Conservation (phyloP, 2,888 invertebrate genomes). For the Altica lythri region DNA sequence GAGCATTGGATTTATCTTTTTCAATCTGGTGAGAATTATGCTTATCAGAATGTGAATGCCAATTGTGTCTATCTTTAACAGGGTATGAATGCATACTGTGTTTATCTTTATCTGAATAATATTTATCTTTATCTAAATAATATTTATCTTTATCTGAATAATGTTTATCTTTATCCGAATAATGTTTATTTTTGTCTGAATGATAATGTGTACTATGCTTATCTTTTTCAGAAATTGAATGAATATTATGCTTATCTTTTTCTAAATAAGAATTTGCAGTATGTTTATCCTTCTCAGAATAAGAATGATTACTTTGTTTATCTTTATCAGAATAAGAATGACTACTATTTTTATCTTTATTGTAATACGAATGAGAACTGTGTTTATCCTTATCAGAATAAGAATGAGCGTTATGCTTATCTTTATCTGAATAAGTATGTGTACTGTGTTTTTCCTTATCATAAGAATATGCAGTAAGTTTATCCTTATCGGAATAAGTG, state of each 20-base stretch:
- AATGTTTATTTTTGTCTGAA: not conserved
- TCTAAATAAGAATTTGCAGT: not conserved
- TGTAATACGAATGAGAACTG: not conserved
- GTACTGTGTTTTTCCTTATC: constrained; percentile 1
- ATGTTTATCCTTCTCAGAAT: constrained; percentile 1
- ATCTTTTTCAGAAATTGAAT: constrained; percentile 2
- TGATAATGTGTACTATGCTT: not conserved
- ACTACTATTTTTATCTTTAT: constrained; percentile 1
- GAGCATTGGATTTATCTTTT: too few relatives aligned
- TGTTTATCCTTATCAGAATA: constrained; percentile 7
- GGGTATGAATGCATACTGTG: too few relatives aligned
- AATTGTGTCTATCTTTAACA: too few relatives aligned
- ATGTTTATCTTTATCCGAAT: too few relatives aligned
- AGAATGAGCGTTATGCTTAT: not conserved
- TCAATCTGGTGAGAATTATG: too few relatives aligned
- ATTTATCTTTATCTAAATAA: too few relatives aligned
- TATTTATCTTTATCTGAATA: too few relatives aligned
- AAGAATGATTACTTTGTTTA: not conserved
- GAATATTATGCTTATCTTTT: not conserved
- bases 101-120: too few relatives aligned
- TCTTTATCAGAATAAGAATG: constrained; percentile 6
- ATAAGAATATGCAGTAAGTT: not conserved
- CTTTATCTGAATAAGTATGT: constrained; percentile 2
- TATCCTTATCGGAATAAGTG: not conserved
- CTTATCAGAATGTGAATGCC: too few relatives aligned